These are phyloP conservation scores for Eupithecia insigniata DNA, from an alignment of 2,888 invertebrate species.

Conservation along the genomic window DNA sequence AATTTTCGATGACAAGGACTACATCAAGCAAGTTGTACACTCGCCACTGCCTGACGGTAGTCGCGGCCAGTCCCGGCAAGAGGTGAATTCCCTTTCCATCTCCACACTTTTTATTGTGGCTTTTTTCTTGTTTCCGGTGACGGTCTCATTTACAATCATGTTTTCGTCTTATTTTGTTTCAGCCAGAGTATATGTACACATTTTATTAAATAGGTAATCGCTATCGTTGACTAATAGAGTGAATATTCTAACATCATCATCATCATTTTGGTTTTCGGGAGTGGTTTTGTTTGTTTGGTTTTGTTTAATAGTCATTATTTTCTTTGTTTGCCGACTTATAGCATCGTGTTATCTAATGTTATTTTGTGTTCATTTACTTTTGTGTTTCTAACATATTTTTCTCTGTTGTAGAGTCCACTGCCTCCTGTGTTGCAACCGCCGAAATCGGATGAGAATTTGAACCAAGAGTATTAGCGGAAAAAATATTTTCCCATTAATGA, in stretches of 20 bases:
- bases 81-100: conserved; percentile 72
- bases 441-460: conserved; percentile 90
- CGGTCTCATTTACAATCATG: conserved; percentile 57
- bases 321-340: conserved; percentile 49
- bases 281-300: conserved; percentile 41
- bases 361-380: conserved; percentile 16
- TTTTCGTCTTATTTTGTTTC: conserved; percentile 71
- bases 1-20: conserved; percentile 96
- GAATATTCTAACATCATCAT: conserved; percentile 37
- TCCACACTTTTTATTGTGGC: conserved; percentile 53
- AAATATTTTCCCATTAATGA: conserved; percentile 47
- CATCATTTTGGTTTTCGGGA: conserved; percentile 49
- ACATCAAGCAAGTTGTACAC: conserved; percentile 89
- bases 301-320: conserved; percentile 32
- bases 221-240: conserved; percentile 41
- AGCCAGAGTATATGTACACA: conserved; percentile 81
- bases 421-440: conserved; percentile 85
- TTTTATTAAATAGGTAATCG: conserved; percentile 73
- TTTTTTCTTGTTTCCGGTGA: conserved; percentile 60
- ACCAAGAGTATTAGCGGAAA: conserved; percentile 84
- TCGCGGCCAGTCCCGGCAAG: conserved; percentile 74
- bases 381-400: conserved; percentile 47
- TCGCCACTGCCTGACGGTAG: conserved; percentile 71
- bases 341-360: conserved; percentile 44
- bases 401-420: conserved; percentile 87